These are phyloP conservation scores for Phoenicopterus ruber DNA, from an alignment of 2,113 vertebrate species.

Conservation along the genomic window DNA sequence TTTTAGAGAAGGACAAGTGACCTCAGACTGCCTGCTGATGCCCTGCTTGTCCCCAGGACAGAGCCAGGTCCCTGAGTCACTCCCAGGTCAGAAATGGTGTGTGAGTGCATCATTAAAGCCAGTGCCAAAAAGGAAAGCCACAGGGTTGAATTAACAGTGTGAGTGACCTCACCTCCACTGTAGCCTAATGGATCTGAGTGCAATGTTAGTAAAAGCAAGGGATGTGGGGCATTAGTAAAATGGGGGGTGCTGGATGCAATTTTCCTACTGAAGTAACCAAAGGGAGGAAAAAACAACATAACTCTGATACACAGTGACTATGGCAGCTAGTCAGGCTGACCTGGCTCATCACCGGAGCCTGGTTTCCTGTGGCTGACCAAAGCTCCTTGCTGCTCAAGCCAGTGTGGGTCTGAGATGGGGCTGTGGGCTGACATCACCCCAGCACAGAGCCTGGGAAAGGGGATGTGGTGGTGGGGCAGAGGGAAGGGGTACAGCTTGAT, in stretches of 20 bases:
- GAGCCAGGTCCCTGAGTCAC: background rate
- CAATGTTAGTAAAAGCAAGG: background rate
- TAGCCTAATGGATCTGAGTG: background rate
- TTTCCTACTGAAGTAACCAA: background rate
- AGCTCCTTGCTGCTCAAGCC: background rate
- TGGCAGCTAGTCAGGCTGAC: background rate
- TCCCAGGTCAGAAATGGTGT: background rate
- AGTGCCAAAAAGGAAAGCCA: background rate
- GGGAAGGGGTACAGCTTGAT: background rate
- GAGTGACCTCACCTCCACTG: background rate
- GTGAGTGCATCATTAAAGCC: fast-evolving
- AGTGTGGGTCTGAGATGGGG: background rate
- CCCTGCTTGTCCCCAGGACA: background rate
- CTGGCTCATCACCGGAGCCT: background rate
- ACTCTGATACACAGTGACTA: background rate
- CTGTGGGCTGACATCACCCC: fast-evolving
- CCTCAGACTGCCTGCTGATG: background rate
- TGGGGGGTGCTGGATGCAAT: fast-evolving
- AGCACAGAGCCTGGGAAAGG: background rate
- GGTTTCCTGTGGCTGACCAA: background rate
- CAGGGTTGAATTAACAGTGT: background rate
- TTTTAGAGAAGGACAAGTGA: background rate
- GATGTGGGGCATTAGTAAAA: background rate
- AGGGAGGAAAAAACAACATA: fast-evolving
- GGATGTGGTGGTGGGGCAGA: background rate